Evolutionary conservation across 2,888 invertebrate species (phyloP).

Genomic region (Hylaea fasciaria): DNA sequence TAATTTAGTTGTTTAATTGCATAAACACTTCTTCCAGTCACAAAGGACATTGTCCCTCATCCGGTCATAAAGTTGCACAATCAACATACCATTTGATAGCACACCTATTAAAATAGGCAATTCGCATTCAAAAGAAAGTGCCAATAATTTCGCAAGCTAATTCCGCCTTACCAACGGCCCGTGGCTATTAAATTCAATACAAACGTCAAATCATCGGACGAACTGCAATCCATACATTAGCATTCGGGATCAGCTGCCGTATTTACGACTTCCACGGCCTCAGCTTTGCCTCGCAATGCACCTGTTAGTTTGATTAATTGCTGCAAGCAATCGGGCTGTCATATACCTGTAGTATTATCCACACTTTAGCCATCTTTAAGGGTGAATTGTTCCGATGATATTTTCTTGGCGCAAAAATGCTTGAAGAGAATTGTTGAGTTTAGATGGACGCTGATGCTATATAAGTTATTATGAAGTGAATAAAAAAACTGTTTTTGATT

Average conservation of each 20-base stretch:
- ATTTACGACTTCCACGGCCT: constrained; percentile 62
- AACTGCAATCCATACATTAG: constrained; percentile 49
- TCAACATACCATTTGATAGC: no score
- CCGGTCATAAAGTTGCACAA: not conserved
- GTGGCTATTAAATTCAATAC: constrained; percentile 49
- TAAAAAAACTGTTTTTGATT: no score
- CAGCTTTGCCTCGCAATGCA: constrained; percentile 71
- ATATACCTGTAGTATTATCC: constrained; percentile 66
- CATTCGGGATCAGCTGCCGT: constrained; percentile 63
- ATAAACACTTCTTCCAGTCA: not conserved
- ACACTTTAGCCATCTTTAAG: constrained; percentile 45
- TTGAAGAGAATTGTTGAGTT: not conserved
- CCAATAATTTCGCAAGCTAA: constrained; percentile 32
- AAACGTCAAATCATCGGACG: constrained; percentile 67
- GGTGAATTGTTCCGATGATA: not conserved
- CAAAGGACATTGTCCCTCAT: not conserved
- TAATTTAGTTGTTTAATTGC: not conserved
- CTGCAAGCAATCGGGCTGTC: constrained; percentile 64
- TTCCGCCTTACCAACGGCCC: constrained; percentile 22
- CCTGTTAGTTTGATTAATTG: constrained; percentile 80
- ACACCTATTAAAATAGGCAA: constrained; percentile 4
- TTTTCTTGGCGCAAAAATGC: constrained; percentile 13
- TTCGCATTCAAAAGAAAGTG: constrained; percentile 34
- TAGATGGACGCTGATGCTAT: not conserved
- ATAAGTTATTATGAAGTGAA: no score